A percentile compares a stretch with the other conserved stretches of the same genome.
Evolutionary conservation across 1,140 invertebrate species (phyloP).

Genomic region (Dysdera silvatica): DNA sequence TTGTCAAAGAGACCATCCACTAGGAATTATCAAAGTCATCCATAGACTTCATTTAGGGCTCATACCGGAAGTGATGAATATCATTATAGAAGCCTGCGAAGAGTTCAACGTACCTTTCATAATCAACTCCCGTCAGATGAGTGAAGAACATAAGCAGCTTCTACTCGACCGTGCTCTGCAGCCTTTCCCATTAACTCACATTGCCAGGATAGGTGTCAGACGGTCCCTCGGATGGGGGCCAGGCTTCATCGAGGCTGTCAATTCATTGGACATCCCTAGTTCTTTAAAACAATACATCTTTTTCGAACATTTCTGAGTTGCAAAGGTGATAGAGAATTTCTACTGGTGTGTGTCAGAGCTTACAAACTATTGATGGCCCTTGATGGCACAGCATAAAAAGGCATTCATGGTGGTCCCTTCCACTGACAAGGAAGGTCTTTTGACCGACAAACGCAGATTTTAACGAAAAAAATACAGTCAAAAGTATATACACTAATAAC

Average conservation of each 20-base stretch:
- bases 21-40: conserved; percentile 67
- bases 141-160: conserved; percentile 55
- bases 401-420: too few species aligned
- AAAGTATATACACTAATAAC: too few species aligned
- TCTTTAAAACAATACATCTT: conserved; percentile 61
- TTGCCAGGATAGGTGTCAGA: conserved; percentile 53
- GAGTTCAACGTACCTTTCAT: conserved; percentile 64
- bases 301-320: too few species aligned
- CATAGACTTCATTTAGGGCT: conserved; percentile 54
- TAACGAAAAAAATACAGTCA: too few species aligned
- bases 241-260: conserved; percentile 50
- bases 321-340: too few species aligned
- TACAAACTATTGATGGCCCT: too few species aligned
- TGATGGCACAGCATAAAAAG: too few species aligned
- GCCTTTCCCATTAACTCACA: conserved; percentile 57
- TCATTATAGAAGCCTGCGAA: conserved; percentile 65
- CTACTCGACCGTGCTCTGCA: conserved; percentile 59
- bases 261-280: conserved; percentile 56
- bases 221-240: conserved; percentile 51
- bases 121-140: conserved; percentile 55
- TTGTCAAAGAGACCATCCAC: conserved; percentile 68
- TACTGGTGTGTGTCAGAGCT: too few species aligned
- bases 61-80: conserved; percentile 56
- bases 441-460: too few species aligned
- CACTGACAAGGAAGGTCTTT: too few species aligned